These are phyloP conservation scores for Grammomys dolichurus DNA, from an alignment of 2,113 vertebrate species.

Conservation along the genomic window DNA sequence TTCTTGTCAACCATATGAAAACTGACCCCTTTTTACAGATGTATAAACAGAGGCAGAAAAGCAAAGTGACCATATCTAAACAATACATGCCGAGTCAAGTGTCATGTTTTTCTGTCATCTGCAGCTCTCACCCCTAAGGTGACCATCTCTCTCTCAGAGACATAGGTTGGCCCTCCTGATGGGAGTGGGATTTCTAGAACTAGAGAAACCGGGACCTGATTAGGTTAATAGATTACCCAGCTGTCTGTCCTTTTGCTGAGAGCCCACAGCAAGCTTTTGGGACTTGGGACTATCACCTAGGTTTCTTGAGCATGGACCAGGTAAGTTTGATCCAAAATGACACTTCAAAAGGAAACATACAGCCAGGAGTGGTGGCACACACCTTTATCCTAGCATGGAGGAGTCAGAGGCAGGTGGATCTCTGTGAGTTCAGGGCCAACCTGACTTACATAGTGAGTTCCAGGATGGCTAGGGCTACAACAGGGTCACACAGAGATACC, in stretches of 20 bases:
- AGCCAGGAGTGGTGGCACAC: not conserved
- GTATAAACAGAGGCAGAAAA: conserved; percentile 15
- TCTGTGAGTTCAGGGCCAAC: not conserved
- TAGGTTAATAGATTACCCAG: not conserved
- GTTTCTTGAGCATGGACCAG: not conserved
- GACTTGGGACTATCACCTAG: not conserved
- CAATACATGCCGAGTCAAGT: not conserved
- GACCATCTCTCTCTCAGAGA: conserved; percentile 19
- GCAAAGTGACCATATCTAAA: not conserved
- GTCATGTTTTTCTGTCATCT: not conserved
- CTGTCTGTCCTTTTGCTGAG: not conserved
- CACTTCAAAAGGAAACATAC: conserved; percentile 24
- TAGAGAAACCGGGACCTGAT: conserved; percentile 21
- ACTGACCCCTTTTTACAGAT: not conserved
- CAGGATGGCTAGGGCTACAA: not conserved
- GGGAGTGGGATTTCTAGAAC: conserved; percentile 35
- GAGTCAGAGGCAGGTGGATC: not conserved
- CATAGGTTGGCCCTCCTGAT: not conserved
- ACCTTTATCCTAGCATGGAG: not conserved
- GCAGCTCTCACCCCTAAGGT: not conserved
- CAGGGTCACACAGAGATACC: not conserved
- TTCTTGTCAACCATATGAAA: not conserved
- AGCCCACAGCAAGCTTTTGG: not conserved
- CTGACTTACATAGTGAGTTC: not conserved
- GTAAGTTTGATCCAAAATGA: not conserved